Evolutionary conservation across 64 coral and sea anemone genomes (phyloP), one percentile per base, ranked within the genome.

Genomic region (Stichodactyla mertensii): DNA sequence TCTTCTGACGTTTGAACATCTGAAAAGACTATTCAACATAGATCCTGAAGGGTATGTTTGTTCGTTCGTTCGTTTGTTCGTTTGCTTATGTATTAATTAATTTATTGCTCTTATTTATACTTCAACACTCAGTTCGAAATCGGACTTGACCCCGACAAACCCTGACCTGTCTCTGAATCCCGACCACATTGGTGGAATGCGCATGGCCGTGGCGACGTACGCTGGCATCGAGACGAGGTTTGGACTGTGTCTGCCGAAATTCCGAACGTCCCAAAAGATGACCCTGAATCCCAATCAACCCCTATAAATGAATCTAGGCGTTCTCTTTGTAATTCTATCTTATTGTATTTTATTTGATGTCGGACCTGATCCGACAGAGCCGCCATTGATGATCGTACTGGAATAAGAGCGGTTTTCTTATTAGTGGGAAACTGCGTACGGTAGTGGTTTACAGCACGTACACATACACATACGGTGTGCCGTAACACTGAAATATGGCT

Each of bases 141-240:
- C 93, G 0, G 93, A 95, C 31, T 69, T 95, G 71, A 84, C 84
- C 62, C 88, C 97, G 0, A 87, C 86, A 18, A 99, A 99, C 52
- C 97, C 93, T 15, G 93, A 99, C 52, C 66, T 99, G 3, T 99
- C 97, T 5, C 91, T 99, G 0, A 90, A 99, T 83, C 93, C 93
- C 23, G 97, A 99, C 69, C 97, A 99, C 82, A 95, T 99, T 56
- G 97, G 97, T 54, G 97, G 97, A 10, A 90, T 99, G 88, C 91
- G 97, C 18, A 64, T 99, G 51, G 97, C 97, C 22, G 97, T 99
- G 54, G 97, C 97, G 51, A 92, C 97, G 20, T 99, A 94, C 87
- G 97, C 97, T 24, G 97, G 97, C 20, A 94, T 99, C 62, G 93
- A 99, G 89, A 99, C 97, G 52, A 99, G 87, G 85, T 99, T 99